Evolutionary conservation across 2,888 invertebrate genomes (phyloP).

Genomic region (Junonia oenone): DNA sequence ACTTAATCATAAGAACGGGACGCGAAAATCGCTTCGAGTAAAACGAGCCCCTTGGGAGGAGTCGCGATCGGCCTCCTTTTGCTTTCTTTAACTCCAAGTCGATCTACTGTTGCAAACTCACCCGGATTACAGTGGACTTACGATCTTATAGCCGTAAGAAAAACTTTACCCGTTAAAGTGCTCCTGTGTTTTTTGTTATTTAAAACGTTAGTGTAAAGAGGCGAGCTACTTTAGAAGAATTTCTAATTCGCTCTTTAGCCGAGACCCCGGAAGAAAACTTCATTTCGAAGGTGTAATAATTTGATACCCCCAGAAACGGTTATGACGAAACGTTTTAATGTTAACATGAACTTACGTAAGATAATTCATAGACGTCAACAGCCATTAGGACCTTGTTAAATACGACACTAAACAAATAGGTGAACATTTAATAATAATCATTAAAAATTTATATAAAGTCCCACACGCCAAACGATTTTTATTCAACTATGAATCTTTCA

Average conservation of each 20-base stretch:
- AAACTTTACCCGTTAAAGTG: constrained; percentile 52
- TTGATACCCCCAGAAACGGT: neutral
- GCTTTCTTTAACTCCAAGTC: constrained; percentile 41
- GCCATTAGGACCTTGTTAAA: constrained; percentile 73
- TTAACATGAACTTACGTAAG: constrained; percentile 11
- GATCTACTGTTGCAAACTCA: constrained; percentile 44
- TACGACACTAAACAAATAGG: constrained; percentile 75
- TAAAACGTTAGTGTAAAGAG: constrained; percentile 43
- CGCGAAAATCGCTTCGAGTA: constrained; percentile 68
- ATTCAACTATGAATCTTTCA: constrained; percentile 35
- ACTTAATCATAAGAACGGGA: constrained; percentile 76
- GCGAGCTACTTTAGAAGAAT: constrained; percentile 31
- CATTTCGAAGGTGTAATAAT: neutral
- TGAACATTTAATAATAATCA: constrained; percentile 73
- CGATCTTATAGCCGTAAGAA: constrained; percentile 44
- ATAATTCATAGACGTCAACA: constrained; percentile 68
- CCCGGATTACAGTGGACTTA: constrained; percentile 56
- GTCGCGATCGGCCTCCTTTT: constrained; percentile 56
- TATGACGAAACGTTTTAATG: constrained; percentile 6
- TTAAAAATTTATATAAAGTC: constrained; percentile 44
- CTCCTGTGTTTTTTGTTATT: constrained; percentile 43
- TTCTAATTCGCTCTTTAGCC: neutral
- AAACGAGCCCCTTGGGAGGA: constrained; percentile 67
- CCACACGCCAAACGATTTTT: constrained; percentile 34
- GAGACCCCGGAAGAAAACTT: neutral